Base-by-base conservation (phyloP, 2,113 vertebrate genomes). In the Dipodomys ordii region DNA sequence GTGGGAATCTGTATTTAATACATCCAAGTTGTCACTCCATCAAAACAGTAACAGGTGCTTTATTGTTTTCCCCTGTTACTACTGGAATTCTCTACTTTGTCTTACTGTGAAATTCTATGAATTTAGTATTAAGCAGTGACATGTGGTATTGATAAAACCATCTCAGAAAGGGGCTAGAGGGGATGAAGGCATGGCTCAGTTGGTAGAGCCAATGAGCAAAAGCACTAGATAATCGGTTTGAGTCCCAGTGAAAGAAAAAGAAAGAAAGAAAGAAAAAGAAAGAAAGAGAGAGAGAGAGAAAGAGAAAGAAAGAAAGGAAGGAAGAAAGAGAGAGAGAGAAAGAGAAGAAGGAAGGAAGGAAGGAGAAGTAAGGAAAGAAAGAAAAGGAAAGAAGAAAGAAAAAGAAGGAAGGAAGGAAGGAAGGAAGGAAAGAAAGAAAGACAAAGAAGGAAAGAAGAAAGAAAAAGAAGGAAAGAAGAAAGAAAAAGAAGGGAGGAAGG, bases 31-130 rank as follows among this genome's bases (percentile, higher is more conserved):
- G 49, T 62, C 71, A 91, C 53, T 60, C 19, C 1, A 64, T 65
- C 65, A 46, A 49, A 82, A 74, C 68, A 64, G 25, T 25, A 76
- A 94, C 35, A 89, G 71, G 79, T 23, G 46, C 3, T 67, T 64
- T 49, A 44, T 35, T 93, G 15, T 18, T n/a, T 7, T 53, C 72
- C 6, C 30, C 80, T 30, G 83, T 76, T 27, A 35, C 15, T 49
- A 27, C 57, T n/a, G 28, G 81, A 91, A 67, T 71, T 83, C 39
- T 30, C 77, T 53, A 49, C 72, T 32, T 83, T 90, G 65, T 90
- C 32, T 64, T 62, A 65, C 53, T 49, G 77, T 69, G 57, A 87
- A 81, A 81, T 32, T n/a, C 32, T n/a, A 35, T 20, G 9, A 87
- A 81, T 3, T 62, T 69, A 69, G 22, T 1, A 7, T 80, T 72